Evolutionary conservation across 2,113 vertebrate genomes (phyloP).

Genomic region (Tragelaphus scriptus): DNA sequence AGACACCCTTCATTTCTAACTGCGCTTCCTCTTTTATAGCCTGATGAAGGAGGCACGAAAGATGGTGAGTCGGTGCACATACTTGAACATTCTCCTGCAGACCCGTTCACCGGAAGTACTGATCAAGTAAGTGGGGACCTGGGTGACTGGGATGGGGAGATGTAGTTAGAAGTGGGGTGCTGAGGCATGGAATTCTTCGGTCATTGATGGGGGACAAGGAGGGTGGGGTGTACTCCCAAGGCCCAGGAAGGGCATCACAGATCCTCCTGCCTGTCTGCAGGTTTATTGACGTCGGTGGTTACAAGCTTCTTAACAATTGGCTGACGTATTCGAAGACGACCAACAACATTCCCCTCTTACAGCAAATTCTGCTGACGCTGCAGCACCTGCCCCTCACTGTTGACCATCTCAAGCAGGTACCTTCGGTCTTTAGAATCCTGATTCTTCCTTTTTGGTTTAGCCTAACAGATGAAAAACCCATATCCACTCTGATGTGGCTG

Average conservation of each 20-base stretch:
- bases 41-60: constrained; percentile 96
- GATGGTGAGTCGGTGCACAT: constrained; percentile 97
- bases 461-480: background rate
- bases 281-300: constrained; percentile 93
- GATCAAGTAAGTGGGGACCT: constrained; percentile 81
- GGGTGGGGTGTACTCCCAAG: background rate
- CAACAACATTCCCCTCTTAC: constrained; percentile 91
- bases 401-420: constrained; percentile 94
- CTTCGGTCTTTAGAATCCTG: background rate
- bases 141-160: background rate
- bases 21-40: constrained; percentile 68
- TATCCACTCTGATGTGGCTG: background rate
- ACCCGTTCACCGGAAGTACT: constrained; percentile 91
- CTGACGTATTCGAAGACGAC: constrained; percentile 91
- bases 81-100: constrained; percentile 95
- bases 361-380: constrained; percentile 92
- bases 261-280: constrained; percentile 67
- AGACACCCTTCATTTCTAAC: background rate
- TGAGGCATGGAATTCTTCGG: background rate
- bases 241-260: background rate
- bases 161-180: background rate
- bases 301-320: constrained; percentile 94
- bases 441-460: background rate
- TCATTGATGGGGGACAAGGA: background rate
- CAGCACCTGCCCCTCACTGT: constrained; percentile 95